Base-by-base conservation (phyloP, 2,113 vertebrate species). In the Sylvia atricapilla region DNA sequence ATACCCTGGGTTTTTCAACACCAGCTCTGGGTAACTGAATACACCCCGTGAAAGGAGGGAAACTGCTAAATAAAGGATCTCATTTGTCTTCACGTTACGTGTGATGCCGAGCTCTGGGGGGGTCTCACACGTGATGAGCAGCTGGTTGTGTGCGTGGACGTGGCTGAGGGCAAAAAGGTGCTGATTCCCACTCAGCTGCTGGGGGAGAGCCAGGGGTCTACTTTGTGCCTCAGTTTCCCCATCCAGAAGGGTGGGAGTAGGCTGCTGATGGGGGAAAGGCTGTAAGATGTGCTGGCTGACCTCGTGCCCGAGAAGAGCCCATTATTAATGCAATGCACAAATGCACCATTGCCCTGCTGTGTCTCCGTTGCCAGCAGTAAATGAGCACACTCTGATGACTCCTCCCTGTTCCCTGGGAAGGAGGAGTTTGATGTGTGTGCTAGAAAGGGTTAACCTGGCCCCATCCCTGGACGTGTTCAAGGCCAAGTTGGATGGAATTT, bases 11-110 rank as follows among this genome's bases (percentile, higher is more conserved):
- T 31, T 87, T 85, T 67, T 47, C 93, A 84, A 56, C 84, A 90
- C 21, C 73, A 73, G 76, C 91, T 63, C 94, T 47, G 94, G 80
- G 94, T 92, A 97, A 94, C 83, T 84, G 82, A 95, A 96, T 96
- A 94, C 59, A 84, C 73, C 67, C 95, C 1, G 0, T 85, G 92
- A 96, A 93, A 94, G 80, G 63, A 94, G 70, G 90, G 69, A 47
- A 84, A 35, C 75, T 78, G 81, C 76, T 87, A 55, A 95, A 95
- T 93, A 94, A 94, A 96, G 30, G 90, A 43, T 82, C 74, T 81
- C 53, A 12, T 95, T 95, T 91, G 79, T 75, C 86, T 70, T 70
- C 52, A 25, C 3, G 22, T 55, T 82, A 41, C 3, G 9, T 67
- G 41, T 16, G 56, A 73, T 74, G 72, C 55, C 0, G 10, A 47